phyloP scores from a whole-genome alignment of 2,888 invertebrate genomes.

The Gymnocheta viridis region DNA sequence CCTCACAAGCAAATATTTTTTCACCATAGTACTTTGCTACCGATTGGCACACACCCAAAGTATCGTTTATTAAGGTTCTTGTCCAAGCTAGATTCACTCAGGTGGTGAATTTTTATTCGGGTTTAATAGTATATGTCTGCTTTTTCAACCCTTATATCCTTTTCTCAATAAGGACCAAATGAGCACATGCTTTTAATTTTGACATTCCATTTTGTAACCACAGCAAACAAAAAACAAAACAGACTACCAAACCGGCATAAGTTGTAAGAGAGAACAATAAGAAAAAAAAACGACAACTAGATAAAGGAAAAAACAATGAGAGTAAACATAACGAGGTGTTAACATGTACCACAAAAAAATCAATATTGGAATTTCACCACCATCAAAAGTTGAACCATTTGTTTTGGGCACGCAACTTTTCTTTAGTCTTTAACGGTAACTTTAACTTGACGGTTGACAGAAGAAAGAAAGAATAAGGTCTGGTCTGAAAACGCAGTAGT shows the following conservation, averaged over 20 bases:
- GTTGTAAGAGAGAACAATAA: background rate
- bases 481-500: background rate
- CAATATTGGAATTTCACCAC: constrained; percentile 65
- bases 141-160: background rate
- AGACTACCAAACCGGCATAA: constrained; percentile 54
- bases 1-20: no score
- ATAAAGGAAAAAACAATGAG: constrained; percentile 22
- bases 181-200: constrained; percentile 39
- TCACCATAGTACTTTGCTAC: no score
- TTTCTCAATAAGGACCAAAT: background rate
- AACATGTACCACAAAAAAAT: constrained; percentile 41
- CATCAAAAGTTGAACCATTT: constrained; percentile 32
- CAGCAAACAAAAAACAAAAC: constrained; percentile 33
- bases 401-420: constrained; percentile 29
- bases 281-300: constrained; percentile 15
- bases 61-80: no score
- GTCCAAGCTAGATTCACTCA: background rate
- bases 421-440: constrained; percentile 69
- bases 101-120: background rate
- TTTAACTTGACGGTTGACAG: constrained; percentile 60
- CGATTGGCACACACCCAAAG: no score
- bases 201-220: constrained; percentile 12
- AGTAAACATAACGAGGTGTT: constrained; percentile 34
- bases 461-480: constrained; percentile 6
- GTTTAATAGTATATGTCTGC: background rate